Percentiles rank a stretch among this genome's conserved stretches.
These are phyloP conservation scores for Prinia subflava DNA, from an alignment of 2,113 vertebrate species.

Conservation along the genomic window DNA sequence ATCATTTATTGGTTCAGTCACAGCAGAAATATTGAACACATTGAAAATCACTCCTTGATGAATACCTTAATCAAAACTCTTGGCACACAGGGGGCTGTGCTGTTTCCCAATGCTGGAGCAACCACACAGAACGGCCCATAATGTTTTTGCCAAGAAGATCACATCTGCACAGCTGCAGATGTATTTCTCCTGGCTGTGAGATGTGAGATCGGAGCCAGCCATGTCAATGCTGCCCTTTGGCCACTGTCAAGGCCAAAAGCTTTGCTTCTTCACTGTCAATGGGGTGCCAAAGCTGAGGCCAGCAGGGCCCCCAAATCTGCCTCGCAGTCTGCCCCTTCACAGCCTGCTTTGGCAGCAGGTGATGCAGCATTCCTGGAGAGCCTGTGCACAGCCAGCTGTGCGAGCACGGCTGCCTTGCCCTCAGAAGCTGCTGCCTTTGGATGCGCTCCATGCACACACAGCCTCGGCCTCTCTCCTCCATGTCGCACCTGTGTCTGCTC, in stretches of 20 bases:
- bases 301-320: neutral
- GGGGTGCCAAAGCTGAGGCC: neutral
- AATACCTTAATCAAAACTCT: neutral
- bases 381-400: rapidly evolving
- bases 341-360: neutral
- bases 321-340: rapidly evolving
- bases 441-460: rapidly evolving
- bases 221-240: rapidly evolving
- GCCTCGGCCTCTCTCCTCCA: rapidly evolving
- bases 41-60: neutral
- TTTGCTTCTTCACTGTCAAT: neutral
- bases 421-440: neutral
- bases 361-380: neutral
- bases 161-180: neutral
- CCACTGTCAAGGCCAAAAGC: neutral
- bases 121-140: rapidly evolving
- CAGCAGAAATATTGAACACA: neutral
- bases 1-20: neutral
- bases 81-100: rapidly evolving
- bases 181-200: neutral
- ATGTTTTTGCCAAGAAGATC: neutral
- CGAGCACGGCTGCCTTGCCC: neutral
- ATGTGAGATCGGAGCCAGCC: neutral
- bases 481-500: neutral
- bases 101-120: neutral